phyloP scores from a whole-genome alignment of 2,113 vertebrate species.

The Cavia aperea region DNA sequence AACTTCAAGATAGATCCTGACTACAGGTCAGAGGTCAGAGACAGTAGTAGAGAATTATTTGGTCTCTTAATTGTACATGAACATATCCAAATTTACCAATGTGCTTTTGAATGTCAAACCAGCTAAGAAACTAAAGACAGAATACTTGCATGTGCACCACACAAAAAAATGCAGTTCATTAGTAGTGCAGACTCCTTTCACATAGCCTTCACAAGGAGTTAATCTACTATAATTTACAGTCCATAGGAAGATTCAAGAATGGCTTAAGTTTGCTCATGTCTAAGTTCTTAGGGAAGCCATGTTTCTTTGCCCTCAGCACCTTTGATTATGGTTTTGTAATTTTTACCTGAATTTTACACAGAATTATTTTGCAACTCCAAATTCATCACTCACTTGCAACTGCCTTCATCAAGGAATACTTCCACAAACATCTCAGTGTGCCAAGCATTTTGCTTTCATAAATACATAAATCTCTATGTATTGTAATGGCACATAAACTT shows the following conservation, averaged over 20 bases:
- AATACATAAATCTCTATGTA: background rate
- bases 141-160: background rate
- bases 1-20: background rate
- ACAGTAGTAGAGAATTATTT: background rate
- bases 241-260: background rate
- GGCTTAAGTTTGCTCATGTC: background rate
- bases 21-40: background rate
- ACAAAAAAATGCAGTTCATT: background rate
- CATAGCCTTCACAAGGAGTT: background rate
- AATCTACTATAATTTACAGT: background rate
- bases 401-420: background rate
- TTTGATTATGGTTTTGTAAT: background rate
- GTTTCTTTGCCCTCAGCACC: background rate
- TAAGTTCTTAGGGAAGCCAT: background rate
- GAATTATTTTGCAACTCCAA: conserved; percentile 10
- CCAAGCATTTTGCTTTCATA: background rate
- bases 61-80: background rate
- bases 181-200: background rate
- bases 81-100: background rate
- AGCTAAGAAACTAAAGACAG: background rate
- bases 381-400: background rate
- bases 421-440: background rate
- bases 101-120: background rate
- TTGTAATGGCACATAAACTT: background rate
- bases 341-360: background rate